A percentile compares a stretch with the other conserved stretches of the same genome.
phyloP scores from a whole-genome alignment of 2,797 vertebrate genomes.

The Myiothlypis chrysogaster region DNA sequence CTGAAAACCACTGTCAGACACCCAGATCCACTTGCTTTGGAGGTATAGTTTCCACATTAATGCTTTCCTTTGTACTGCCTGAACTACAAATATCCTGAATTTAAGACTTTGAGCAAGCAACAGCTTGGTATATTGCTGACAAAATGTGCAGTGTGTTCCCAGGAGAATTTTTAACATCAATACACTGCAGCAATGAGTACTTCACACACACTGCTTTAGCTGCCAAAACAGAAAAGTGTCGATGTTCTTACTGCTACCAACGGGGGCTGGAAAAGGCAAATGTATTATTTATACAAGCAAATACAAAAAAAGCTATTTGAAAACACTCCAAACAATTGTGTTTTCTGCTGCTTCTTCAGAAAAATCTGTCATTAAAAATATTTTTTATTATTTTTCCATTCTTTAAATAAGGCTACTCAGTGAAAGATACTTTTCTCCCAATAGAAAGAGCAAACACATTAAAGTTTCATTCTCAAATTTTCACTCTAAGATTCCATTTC shows the following conservation, averaged over 20 bases:
- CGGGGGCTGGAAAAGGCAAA: not conserved
- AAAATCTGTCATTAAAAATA: not conserved
- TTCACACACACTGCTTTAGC: conserved; percentile 6
- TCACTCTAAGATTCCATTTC: not conserved
- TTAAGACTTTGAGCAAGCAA: not conserved
- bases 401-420: not conserved
- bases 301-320: not conserved
- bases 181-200: not conserved
- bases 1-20: not conserved
- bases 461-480: not conserved
- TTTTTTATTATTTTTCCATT: not conserved
- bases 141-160: not conserved
- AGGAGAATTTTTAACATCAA: conserved; percentile 24
- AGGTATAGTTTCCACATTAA: not conserved
- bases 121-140: not conserved
- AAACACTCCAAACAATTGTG: not conserved
- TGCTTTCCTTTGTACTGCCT: not conserved
- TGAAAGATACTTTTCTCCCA: not conserved
- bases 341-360: not conserved
- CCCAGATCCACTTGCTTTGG: not conserved
- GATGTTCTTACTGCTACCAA: not conserved
- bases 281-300: not conserved
- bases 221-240: conserved; percentile 17
- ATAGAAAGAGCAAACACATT: not conserved
- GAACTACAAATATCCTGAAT: not conserved